Evolutionary conservation across 2,888 invertebrate genomes (phyloP), one percentile per base, ranked within the genome.

Genomic region (Coleophora deauratella): DNA sequence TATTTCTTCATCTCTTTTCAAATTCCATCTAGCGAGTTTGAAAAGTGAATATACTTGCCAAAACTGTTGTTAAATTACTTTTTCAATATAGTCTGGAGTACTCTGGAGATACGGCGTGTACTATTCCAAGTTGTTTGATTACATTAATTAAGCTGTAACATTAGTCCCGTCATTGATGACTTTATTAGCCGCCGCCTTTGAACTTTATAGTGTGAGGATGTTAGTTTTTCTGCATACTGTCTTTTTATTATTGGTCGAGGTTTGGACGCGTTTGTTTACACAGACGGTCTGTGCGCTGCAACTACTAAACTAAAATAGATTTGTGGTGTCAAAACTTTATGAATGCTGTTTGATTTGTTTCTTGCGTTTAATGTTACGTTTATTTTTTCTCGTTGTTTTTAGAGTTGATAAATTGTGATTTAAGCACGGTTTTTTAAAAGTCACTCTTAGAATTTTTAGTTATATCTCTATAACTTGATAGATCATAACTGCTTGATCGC

Each of bases 161-260:
- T 77, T 72, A 74, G 72, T 51, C 62, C 58, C 68, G 65, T 62
- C 72, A 81, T 74, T 80, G 82, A 81, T 81, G 71, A 71, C 70
- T 76, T 72, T 77, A 80, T 80, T 72, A 77, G 69, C 72, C 60
- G 45, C 50, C 35, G 49, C 62, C 78, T 84, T 85, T 85, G 84
- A 85, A 64, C 65, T 84, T 79, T 76, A 81, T 67, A 60, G 66
- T 53, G 58, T 62, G 65, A 82, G 84, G 84, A 84, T 85, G 85
- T 85, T 85, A 84, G 84, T 85, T 84, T 84, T 84, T 82, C 84
- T 82, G 80, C 81, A 80, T 73, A 80, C 72, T 80, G 79, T 73
- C 78, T 84, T 84, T 84, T 85, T 84, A 82, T 82, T 75, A 81
- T 84, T 82, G 82, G 73, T 73, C 69, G 78, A 82, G 81, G 81